phyloP scores from a whole-genome alignment of 2,797 vertebrate species.

The Cephalopachus bancanus region DNA sequence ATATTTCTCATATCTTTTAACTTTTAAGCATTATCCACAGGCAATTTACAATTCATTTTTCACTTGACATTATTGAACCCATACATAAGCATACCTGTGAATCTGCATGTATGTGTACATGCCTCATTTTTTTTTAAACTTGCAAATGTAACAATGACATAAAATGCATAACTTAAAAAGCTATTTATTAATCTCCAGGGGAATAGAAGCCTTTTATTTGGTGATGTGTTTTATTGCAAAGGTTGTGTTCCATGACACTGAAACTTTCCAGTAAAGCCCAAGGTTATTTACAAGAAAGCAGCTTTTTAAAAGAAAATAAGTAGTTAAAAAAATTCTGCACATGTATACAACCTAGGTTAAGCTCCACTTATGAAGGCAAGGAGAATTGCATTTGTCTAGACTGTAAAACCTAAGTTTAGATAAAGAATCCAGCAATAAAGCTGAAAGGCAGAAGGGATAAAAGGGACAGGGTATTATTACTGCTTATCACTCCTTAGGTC shows the following conservation, averaged over 20 bases:
- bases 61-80: neutral
- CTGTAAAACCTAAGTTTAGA: conserved; percentile 84
- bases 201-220: neutral
- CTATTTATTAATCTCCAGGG: neutral
- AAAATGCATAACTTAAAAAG: neutral
- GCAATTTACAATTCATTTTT: neutral
- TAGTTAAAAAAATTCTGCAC: neutral
- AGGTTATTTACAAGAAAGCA: conserved; percentile 61
- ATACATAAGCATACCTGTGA: neutral
- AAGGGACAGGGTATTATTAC: conserved; percentile 85
- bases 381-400: conserved; percentile 69
- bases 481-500: conserved; percentile 87
- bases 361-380: conserved; percentile 70
- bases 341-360: conserved; percentile 74
- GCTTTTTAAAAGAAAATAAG: conserved; percentile 65
- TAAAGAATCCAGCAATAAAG: conserved; percentile 82
- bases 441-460: conserved; percentile 78
- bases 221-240: neutral
- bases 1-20: neutral
- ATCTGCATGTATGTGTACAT: neutral
- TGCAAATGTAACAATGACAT: neutral
- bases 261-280: conserved; percentile 52
- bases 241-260: neutral
- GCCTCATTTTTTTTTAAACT: neutral
- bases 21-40: neutral